Evolutionary conservation across 2,888 invertebrate species (phyloP).

Genomic region (Diadegma fenestrale): DNA sequence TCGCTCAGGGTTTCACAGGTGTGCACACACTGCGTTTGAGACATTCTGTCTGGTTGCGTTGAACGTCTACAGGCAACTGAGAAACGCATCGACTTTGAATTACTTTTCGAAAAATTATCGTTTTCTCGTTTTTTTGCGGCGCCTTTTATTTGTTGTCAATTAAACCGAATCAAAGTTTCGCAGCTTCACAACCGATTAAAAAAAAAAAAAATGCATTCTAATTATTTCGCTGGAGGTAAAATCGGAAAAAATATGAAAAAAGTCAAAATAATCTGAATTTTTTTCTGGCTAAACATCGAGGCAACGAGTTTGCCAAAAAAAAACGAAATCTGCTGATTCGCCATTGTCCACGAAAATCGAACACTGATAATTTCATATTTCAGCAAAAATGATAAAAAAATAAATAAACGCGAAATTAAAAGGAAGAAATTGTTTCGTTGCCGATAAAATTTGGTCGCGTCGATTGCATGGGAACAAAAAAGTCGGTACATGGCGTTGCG

Average conservation of each 20-base stretch:
- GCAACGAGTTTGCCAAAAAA: neutral
- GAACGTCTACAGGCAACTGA: neutral
- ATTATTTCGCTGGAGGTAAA: neutral
- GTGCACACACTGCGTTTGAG: constrained; percentile 3
- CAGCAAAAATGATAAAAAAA: neutral
- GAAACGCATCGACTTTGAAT: neutral
- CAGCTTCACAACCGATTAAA: neutral
- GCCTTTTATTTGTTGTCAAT: neutral
- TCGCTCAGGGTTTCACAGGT: constrained; percentile 39
- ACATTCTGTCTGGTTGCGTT: constrained; percentile 20
- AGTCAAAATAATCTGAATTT: neutral
- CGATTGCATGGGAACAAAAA: neutral
- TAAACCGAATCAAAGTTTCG: neutral
- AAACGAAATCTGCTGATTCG: neutral
- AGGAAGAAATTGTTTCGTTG: neutral
- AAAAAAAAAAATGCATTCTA: neutral
- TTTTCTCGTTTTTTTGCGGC: neutral
- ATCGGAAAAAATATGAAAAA: neutral
- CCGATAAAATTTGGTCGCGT: neutral
- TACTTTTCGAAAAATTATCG: constrained; percentile 25
- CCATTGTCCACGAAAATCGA: neutral
- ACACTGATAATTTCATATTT: neutral
- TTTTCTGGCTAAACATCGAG: neutral
- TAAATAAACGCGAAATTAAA: too few species aligned
- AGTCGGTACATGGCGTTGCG: neutral